Base-by-base conservation (phyloP, 2,888 invertebrate species). In the Artemia sp. region DNA sequence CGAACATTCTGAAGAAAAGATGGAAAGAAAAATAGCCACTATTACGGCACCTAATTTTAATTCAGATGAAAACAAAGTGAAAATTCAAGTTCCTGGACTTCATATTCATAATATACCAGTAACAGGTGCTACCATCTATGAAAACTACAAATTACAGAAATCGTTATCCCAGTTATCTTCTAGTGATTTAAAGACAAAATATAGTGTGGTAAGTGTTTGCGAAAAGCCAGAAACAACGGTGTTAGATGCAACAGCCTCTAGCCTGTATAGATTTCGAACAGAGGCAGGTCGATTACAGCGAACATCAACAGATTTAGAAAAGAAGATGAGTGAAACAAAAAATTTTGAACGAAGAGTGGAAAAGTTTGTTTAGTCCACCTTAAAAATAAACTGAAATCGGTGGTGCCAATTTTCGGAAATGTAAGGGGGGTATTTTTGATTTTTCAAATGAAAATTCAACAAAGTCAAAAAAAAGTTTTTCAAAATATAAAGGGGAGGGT, bases 41-140 rank as follows among this genome's bases (percentile, higher is more conserved):
- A 10, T 58, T 24, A 19, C 64, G 14, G 64, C 64, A 24, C 64
- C 64, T n/a, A 19, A 19, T 58, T 19, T 24, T 9, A 58, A 24
- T 10, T n/a, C 8, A 8, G 72, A 72, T 51, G 72, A 72, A 58
- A 72, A 72, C 64, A 58, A 70, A 12, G 72, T 72, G 10, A 72
- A 70, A 58, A 72, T 72, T 19, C 72, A 72, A 70, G 72, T 72
- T 12, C 72, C 72, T 11, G 64, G 64, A 58, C 64, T 58, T 24
- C 64, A 58, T 24, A 58, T 58, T 24, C 64, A 58, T 24, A 58
- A 58, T 24, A 58, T 58, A 58, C 64, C 64, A 11, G 24, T 58
- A 58, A n/a, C 64, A 58, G 24, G 64, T 58, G 64, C 64, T 58
- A 58, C 64, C 64, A 58, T 58, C 11, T 10, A 58, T 58, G 64